These are phyloP conservation scores for Stegodyphus mimosarum DNA, from an alignment of 1,140 invertebrate genomes.

Conservation along the genomic window DNA sequence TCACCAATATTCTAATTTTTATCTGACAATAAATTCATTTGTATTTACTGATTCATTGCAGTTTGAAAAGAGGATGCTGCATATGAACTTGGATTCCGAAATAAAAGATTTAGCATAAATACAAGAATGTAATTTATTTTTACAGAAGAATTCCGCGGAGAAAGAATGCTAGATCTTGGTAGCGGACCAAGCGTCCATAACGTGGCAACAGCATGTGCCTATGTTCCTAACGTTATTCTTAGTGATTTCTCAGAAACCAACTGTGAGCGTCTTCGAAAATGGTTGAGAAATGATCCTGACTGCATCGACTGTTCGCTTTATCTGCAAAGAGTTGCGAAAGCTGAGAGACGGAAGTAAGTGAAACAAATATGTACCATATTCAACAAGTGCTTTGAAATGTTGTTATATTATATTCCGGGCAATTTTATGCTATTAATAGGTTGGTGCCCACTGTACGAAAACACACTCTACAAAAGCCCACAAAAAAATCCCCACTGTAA, in stretches of 20 bases:
- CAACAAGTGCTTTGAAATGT: not conserved
- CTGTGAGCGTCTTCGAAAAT: slow-evolving; percentile 21
- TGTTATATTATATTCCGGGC: not conserved
- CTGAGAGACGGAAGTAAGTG: slow-evolving; percentile 4
- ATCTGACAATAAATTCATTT: no score
- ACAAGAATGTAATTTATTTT: not conserved
- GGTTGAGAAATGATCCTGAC: slow-evolving; percentile 25
- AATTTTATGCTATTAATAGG: not conserved
- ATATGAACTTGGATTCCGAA: no score
- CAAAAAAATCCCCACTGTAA: no score
- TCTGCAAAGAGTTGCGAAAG: slow-evolving; percentile 4
- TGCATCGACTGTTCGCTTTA: slow-evolving; percentile 22
- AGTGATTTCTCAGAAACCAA: slow-evolving; percentile 36
- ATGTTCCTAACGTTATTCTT: slow-evolving; percentile 10
- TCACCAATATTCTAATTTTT: no score
- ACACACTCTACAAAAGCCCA: no score
- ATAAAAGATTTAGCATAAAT: no score
- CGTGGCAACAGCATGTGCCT: slow-evolving; percentile 13
- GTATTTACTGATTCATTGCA: no score
- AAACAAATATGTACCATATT: not conserved
- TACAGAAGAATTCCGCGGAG: slow-evolving; percentile 4
- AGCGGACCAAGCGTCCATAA: slow-evolving; percentile 40
- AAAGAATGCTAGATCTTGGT: slow-evolving; percentile 25
- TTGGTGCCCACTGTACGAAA: no score
- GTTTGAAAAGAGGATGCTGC: no score